These are phyloP conservation scores for Pachyrhynchus sulphureomaculatus DNA, from an alignment of 1,140 invertebrate genomes.

Conservation along the genomic window DNA sequence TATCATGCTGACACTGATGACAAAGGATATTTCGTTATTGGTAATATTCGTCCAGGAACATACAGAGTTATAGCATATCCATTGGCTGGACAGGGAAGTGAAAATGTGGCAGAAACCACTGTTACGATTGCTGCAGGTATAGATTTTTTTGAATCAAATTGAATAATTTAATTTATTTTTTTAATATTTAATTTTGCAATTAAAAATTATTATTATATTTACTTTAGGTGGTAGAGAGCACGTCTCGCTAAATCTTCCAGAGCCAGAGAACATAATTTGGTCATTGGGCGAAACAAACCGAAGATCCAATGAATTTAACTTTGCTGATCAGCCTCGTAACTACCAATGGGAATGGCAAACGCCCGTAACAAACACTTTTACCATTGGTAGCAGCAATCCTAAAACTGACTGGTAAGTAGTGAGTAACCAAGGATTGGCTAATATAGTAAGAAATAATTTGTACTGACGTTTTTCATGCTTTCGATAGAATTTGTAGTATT, in stretches of 20 bases:
- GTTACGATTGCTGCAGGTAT: background rate
- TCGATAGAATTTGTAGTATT: too few relatives aligned
- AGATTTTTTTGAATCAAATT: too few relatives aligned
- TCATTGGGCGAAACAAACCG: slow-evolving; percentile 3
- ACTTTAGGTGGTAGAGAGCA: too few relatives aligned
- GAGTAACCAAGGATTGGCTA: too few relatives aligned
- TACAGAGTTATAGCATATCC: background rate
- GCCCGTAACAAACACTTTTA: background rate
- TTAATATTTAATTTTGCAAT: too few relatives aligned
- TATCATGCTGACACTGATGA: background rate
- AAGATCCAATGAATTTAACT: background rate
- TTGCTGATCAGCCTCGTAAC: slow-evolving; percentile 4
- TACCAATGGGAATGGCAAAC: slow-evolving; percentile 3
- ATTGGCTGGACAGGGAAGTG: background rate
- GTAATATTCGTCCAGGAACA: background rate
- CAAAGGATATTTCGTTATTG: background rate
- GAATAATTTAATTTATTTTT: too few relatives aligned
- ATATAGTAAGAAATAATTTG: too few relatives aligned
- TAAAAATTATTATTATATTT: too few relatives aligned
- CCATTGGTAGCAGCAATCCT: slow-evolving; percentile 1
- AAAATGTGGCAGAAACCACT: background rate
- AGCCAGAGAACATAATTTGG: slow-evolving; percentile 7
- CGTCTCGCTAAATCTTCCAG: too few relatives aligned
- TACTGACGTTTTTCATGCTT: too few relatives aligned
- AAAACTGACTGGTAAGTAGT: slow-evolving; percentile 6